Base-by-base conservation (phyloP, 2,888 invertebrate genomes). In the Craniophora ligustri region DNA sequence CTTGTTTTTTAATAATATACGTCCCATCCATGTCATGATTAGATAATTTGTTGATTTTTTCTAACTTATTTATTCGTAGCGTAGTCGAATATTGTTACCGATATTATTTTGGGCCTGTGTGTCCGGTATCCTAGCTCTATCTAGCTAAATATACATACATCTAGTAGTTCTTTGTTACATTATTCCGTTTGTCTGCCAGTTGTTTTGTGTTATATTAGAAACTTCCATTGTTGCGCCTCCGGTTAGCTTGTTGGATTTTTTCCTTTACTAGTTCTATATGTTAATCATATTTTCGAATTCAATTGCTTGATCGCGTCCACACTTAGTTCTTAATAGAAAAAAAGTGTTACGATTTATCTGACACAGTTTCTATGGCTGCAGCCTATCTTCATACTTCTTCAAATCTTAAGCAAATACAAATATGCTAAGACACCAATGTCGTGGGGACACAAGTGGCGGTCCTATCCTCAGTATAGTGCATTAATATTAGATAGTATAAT, bases 401-500 rank as follows among this genome's bases (percentile, higher is more conserved):
- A 14, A 32, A 7, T 8, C 4, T 8, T 15, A 14, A 15, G 15
- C 3, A 8, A 14, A 15, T 31, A 8, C 13, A 13, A 5, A 13
- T 30, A 15, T 15, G 14, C 8, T 15, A 32, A 32, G 16, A 16
- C 10, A 32, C 32, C n/a, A n/a, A 16, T 16, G 5, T n/a, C n/a
- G n/a, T n/a, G n/a, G n/a, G n/a, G n/a, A n/a, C n/a, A n/a, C n/a
- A n/a, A 7, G 8, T 23, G 5, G 5, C 23, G n/a, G 2, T 26
- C 26, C 26, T n/a, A 26, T n/a, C 13, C 18, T 10, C 38, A 11
- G 5, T 26, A 18, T 41, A 48, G 40, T 23, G 28, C 32, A 35
- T 28, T 53, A 53, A 38, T 54, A 28, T 31, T 55, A 41, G 41
- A 44, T 63, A 62, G 49, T 42, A 15, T 62, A 56, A 56, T 62